Evolutionary conservation across 2,113 vertebrate genomes (phyloP).

Genomic region (Lagopus muta): DNA sequence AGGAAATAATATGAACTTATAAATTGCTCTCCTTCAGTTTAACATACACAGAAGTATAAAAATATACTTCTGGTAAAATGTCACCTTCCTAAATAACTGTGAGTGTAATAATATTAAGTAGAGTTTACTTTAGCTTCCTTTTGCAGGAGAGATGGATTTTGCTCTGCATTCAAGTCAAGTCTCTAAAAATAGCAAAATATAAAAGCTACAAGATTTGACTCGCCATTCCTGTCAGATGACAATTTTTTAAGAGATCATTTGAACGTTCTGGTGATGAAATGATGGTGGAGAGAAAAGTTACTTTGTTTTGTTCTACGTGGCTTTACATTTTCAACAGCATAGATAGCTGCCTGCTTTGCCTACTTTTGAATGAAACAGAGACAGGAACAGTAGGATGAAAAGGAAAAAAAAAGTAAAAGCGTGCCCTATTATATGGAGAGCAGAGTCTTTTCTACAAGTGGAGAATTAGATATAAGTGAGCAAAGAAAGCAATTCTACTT

Average conservation of each 20-base stretch:
- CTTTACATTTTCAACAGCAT: not conserved
- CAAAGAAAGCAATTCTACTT: not conserved
- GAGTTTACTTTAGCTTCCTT: not conserved
- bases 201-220: not conserved
- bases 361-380: not conserved
- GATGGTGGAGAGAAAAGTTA: not conserved
- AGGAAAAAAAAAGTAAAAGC: not conserved
- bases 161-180: not conserved
- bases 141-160: not conserved
- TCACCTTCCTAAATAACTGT: not conserved
- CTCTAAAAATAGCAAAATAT: not conserved
- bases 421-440: not conserved
- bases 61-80: not conserved
- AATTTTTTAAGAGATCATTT: not conserved
- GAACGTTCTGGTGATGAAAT: not conserved
- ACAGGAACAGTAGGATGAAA: not conserved
- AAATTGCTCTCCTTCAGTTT: not conserved
- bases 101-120: not conserved
- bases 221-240: not conserved
- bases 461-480: not conserved
- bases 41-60: not conserved
- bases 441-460: not conserved
- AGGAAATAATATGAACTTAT: not conserved
- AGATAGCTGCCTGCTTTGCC: not conserved
- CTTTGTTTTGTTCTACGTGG: not conserved